Evolutionary conservation across 2,113 vertebrate genomes (phyloP), one percentile per base, ranked within the genome.

Genomic region (Oryzias celebensis): DNA sequence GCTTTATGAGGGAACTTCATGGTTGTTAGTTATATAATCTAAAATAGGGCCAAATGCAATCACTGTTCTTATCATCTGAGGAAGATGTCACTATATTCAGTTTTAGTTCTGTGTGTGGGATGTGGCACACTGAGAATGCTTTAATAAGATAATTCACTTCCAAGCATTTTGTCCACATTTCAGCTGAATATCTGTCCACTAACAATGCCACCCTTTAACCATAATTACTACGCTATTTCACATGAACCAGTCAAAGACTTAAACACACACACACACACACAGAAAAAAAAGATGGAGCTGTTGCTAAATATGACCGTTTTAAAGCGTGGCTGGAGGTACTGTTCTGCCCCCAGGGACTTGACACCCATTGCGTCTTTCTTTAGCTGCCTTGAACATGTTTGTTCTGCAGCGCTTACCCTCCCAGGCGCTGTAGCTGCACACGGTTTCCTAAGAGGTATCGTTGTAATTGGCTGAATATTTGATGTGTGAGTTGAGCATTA

Each of bases 21-120:
- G 92, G 83, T 87, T 91, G 87, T 93, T 91, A 89, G 88, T 88
- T 88, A 85, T 88, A 89, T 88, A 87, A 91, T 91, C 90, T 87
- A 83, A 90, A 91, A 89, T 84, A 75, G 87, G 81, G 60, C 85
- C 87, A 87, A 90, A 91, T 85, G 84, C 80, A 87, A 85, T 89
- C 88, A 80, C 77, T 78, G 86, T 83, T 89, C 82, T 90, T 85
- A 91, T 91, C 87, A 85, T 80, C 71, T 67, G 62, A 82, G 74
- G 75, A 77, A 84, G 84, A 88, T 79, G 71, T 76, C 81, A 88
- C 86, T 60, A 59, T 75, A 80, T 78, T 78, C 74, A 63, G 64
- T 78, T 71, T 41, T 71, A 73, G 74, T 88, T 77, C 66, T 72
- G 52, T 68, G 53, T 26, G 72, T 81, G 64, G 84, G 83, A 70